phyloP scores from a whole-genome alignment of 2,113 vertebrate species.

The Melanerpes aurifrons region DNA sequence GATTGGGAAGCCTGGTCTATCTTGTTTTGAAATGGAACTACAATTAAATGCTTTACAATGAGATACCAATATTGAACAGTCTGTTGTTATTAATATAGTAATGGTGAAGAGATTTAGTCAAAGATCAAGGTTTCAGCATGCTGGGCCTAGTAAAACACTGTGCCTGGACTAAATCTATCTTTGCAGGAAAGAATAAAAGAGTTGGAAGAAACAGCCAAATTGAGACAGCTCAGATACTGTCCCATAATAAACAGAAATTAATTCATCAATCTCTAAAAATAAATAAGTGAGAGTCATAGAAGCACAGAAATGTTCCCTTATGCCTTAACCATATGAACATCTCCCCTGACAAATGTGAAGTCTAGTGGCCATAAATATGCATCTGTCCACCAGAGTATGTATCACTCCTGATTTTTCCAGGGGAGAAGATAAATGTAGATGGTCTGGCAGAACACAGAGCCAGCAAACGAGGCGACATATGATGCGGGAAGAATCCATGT shows the following conservation, averaged over 20 bases:
- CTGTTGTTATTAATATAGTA: background rate
- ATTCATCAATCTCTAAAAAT: background rate
- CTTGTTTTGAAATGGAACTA: background rate
- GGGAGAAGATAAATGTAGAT: background rate
- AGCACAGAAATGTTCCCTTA: background rate
- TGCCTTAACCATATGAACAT: background rate
- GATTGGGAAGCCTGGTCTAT: background rate
- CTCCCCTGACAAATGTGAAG: background rate
- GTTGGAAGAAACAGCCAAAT: background rate
- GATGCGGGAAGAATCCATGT: background rate
- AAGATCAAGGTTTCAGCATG: background rate
- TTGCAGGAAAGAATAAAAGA: background rate
- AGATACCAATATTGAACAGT: background rate
- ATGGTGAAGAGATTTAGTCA: background rate
- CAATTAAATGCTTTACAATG: background rate
- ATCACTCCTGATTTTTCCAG: background rate
- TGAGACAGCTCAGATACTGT: background rate
- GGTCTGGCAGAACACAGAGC: background rate
- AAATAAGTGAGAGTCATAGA: background rate
- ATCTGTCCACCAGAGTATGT: background rate
- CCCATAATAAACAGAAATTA: background rate
- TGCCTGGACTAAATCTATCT: background rate
- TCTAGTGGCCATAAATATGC: background rate
- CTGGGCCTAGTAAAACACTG: background rate
- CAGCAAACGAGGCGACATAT: fast-evolving